Conservation (phyloP, 2,888 invertebrate genomes). For the Thymelicus sylvestris region DNA sequence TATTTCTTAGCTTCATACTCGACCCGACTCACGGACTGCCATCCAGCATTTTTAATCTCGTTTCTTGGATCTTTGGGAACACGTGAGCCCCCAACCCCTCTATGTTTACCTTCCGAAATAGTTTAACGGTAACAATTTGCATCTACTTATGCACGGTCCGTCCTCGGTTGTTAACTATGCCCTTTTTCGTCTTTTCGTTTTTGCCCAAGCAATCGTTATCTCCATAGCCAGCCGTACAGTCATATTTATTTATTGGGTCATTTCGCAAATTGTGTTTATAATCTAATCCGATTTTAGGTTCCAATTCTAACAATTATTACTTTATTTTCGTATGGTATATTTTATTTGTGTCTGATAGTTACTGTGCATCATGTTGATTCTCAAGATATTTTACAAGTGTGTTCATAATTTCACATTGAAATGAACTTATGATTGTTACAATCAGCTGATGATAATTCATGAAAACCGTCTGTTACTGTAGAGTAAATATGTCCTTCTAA, state of each 20-base stretch:
- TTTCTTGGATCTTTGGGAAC: conserved; percentile 73
- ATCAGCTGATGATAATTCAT: too few species aligned
- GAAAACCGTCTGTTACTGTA: too few species aligned
- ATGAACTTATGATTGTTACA: too few species aligned
- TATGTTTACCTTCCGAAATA: conserved; percentile 84
- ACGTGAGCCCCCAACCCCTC: conserved; percentile 74
- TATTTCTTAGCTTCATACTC: conserved; percentile 69
- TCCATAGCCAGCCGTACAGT: conserved; percentile 30
- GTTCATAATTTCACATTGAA: too few species aligned
- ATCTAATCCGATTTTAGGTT: conserved; percentile 23
- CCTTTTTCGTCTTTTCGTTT: conserved; percentile 52
- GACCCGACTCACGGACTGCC: conserved; percentile 67
- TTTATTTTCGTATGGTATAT: background rate
- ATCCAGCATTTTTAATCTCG: conserved; percentile 84
- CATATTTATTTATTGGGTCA: conserved; percentile 38
- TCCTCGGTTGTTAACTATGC: conserved; percentile 80
- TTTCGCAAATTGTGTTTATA: conserved; percentile 37
- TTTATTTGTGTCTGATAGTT: too few species aligned
- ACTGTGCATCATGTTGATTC: too few species aligned
- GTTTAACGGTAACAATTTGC: conserved; percentile 84
- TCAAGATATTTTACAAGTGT: too few species aligned
- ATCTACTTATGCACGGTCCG: conserved; percentile 81
- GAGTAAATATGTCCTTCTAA: too few species aligned
- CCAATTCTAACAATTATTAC: conserved; percentile 13
- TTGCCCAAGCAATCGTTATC: conserved; percentile 46